Conservation (phyloP, 1,140 invertebrate genomes). For the Ctenoplectra terminalis region DNA sequence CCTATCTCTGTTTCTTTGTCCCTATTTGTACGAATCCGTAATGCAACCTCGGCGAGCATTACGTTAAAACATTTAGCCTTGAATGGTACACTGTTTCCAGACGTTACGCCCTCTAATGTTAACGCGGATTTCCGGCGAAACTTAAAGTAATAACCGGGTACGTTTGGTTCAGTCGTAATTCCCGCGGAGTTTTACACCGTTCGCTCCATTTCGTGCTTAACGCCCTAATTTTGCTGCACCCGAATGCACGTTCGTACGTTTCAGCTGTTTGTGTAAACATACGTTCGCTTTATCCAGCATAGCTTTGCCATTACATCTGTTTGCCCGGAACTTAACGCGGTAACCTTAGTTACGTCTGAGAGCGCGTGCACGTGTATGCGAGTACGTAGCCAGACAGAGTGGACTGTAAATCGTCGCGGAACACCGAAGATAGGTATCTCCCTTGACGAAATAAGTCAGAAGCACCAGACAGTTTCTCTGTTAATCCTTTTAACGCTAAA, state of each 20-base stretch:
- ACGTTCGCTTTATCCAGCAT: conserved; percentile 17
- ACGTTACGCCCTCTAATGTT: neutral
- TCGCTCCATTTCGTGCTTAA: conserved; percentile 20
- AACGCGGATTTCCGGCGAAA: conserved; percentile 6
- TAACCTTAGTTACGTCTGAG: conserved; percentile 7
- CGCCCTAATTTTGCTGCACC: conserved; percentile 29
- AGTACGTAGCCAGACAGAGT: conserved; percentile 1
- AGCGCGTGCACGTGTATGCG: neutral
- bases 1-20: neutral
- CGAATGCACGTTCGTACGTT: neutral
- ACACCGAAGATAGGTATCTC: neutral
- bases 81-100: neutral
- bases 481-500: no score
- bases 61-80: neutral
- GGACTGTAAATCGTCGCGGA: neutral
- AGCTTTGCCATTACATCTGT: conserved; percentile 32
- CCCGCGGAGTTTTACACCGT: neutral
- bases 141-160: conserved; percentile 22
- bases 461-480: no score
- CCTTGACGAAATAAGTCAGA: neutral
- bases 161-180: neutral
- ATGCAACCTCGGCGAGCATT: conserved; percentile 1
- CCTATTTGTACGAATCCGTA: neutral
- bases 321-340: conserved; percentile 7
- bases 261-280: conserved; percentile 8